These are phyloP conservation scores for Himalopsyche japonica DNA, from an alignment of 2,888 invertebrate species.

Conservation along the genomic window DNA sequence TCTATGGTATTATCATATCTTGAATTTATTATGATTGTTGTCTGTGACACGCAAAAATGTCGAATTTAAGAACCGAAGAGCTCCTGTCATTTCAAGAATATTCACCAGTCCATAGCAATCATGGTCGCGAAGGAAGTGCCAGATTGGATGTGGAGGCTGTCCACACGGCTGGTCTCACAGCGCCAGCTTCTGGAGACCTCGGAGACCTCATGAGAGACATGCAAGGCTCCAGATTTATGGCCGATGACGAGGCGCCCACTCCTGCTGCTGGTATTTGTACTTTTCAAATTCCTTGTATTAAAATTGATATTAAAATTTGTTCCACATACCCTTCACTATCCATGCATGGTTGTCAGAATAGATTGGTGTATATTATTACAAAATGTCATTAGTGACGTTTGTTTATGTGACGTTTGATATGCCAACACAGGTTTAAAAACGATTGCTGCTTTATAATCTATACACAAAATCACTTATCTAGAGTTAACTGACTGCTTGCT, in stretches of 20 bases:
- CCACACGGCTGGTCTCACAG: slow-evolving; percentile 50
- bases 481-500: no score
- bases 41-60: slow-evolving; percentile 8
- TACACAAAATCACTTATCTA: no score
- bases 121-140: slow-evolving; percentile 60
- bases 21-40: neutral
- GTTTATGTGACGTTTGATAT: neutral
- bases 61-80: slow-evolving; percentile 57
- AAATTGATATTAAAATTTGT: neutral
- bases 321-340: neutral
- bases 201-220: slow-evolving; percentile 50
- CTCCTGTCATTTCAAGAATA: slow-evolving; percentile 75
- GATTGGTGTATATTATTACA: neutral
- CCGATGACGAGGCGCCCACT: slow-evolving; percentile 32
- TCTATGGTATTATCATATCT: neutral
- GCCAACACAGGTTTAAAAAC: no score
- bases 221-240: slow-evolving; percentile 40
- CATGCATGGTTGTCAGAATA: neutral
- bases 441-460: no score
- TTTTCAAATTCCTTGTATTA: neutral
- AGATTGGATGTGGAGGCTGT: slow-evolving; percentile 68
- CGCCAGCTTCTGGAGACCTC: slow-evolving; percentile 43
- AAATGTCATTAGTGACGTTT: neutral
- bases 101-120: slow-evolving; percentile 59
- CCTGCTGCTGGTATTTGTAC: neutral